Evolutionary conservation across 2,113 vertebrate species (phyloP).

Genomic region (Corvus cornix): DNA sequence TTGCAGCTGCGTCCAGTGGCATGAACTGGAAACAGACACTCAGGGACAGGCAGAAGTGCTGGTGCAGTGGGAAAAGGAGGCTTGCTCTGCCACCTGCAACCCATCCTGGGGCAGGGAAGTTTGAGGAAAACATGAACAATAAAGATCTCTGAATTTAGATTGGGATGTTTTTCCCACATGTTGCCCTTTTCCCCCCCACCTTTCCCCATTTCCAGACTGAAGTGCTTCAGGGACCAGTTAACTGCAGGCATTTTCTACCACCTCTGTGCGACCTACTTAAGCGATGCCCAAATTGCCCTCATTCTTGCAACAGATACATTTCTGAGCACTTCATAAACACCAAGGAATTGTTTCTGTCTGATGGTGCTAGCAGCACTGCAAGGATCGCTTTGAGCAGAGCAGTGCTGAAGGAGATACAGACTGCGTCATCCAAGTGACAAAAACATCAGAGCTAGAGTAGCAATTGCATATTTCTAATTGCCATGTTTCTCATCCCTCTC

Average conservation of each 20-base stretch:
- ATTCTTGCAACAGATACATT: neutral
- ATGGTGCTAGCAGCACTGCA: neutral
- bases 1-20: accelerated
- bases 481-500: neutral
- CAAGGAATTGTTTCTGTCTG: neutral
- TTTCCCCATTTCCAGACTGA: neutral
- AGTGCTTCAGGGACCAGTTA: neutral
- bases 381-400: neutral
- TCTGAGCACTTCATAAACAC: neutral
- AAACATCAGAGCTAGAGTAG: neutral
- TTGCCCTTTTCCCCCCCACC: neutral
- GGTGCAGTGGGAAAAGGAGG: neutral
- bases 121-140: neutral
- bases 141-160: neutral
- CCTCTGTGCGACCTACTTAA: neutral
- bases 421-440: neutral
- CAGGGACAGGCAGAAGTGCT: neutral
- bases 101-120: neutral
- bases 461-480: neutral
- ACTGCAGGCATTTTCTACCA: neutral
- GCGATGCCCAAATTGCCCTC: neutral
- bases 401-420: neutral
- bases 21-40: neutral
- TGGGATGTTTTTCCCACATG: neutral
- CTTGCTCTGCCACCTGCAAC: neutral